Percentiles rank a stretch among this genome's conserved stretches.
phyloP scores from a whole-genome alignment of 2,113 vertebrate species.

The Gnathochromis pfefferi region DNA sequence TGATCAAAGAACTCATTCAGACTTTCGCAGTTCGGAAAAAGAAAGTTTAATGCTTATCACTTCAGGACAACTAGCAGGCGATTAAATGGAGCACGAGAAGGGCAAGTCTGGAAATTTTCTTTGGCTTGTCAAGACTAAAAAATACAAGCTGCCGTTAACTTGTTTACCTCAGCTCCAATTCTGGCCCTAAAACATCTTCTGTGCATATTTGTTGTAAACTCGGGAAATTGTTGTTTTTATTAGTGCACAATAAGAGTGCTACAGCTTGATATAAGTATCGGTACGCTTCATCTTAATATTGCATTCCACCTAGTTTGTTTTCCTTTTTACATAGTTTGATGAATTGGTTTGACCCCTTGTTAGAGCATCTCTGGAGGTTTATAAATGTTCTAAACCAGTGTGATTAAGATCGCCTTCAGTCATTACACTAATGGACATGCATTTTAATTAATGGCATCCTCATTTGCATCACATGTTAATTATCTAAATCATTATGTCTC shows the following conservation, averaged over 20 bases:
- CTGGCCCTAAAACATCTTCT: not conserved
- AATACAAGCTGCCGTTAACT: not conserved
- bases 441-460: conserved; percentile 71
- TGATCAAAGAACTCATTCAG: conserved; percentile 44
- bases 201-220: not conserved
- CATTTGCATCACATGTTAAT: conserved; percentile 72
- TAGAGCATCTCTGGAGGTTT: conserved; percentile 37
- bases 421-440: conserved; percentile 71
- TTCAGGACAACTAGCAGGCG: conserved; percentile 2
- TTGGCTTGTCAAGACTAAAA: conserved; percentile 12
- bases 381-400: conserved; percentile 51
- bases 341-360: conserved; percentile 54
- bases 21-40: conserved; percentile 4
- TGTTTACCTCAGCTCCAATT: not conserved
- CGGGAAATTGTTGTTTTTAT: not conserved
- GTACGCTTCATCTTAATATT: not conserved
- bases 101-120: not conserved
- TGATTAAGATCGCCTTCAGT: conserved; percentile 61
- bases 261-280: not conserved
- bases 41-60: conserved; percentile 25
- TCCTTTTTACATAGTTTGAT: not conserved
- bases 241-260: not conserved
- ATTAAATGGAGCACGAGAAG: conserved; percentile 20
- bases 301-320: conserved; percentile 5
- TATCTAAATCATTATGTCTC: conserved; percentile 63